Percentiles rank a stretch among this genome's conserved stretches.
Conservation (phyloP, 2,888 invertebrate genomes). For the Pristionchus exspectatus region DNA sequence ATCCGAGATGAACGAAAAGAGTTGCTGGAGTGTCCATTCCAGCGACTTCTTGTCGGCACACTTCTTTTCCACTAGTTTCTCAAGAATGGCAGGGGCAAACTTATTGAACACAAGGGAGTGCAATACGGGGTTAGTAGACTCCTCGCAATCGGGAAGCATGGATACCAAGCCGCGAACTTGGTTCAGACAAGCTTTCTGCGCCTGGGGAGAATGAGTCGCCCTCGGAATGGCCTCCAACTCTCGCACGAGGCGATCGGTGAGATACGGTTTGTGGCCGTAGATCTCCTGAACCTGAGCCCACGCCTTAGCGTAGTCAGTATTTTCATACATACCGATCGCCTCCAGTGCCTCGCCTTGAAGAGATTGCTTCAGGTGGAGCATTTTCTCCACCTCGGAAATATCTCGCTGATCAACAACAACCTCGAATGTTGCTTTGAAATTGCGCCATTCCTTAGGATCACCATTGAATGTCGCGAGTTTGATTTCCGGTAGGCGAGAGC, state of each 20-base stretch:
- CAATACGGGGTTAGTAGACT: neutral
- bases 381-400: neutral
- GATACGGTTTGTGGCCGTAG: neutral
- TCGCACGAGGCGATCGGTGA: neutral
- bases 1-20: neutral
- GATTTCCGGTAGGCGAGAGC: conserved; percentile 7
- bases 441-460: neutral
- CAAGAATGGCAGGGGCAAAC: neutral
- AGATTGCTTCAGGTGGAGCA: neutral
- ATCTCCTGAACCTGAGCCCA: neutral
- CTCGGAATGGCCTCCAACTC: neutral
- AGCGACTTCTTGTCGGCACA: neutral
- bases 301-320: neutral
- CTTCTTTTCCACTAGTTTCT: neutral
- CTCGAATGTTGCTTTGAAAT: neutral
- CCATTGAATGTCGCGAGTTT: neutral
- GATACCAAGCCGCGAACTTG: neutral
- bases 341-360: neutral
- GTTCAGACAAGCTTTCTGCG: neutral
- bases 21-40: neutral
- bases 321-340: neutral
- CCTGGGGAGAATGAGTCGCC: neutral
- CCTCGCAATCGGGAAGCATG: neutral
- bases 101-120: neutral
- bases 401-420: neutral